Percentiles rank a stretch among this genome's conserved stretches.
Conservation (phyloP, 1,140 invertebrate genomes). For the Lethocerus indicus region DNA sequence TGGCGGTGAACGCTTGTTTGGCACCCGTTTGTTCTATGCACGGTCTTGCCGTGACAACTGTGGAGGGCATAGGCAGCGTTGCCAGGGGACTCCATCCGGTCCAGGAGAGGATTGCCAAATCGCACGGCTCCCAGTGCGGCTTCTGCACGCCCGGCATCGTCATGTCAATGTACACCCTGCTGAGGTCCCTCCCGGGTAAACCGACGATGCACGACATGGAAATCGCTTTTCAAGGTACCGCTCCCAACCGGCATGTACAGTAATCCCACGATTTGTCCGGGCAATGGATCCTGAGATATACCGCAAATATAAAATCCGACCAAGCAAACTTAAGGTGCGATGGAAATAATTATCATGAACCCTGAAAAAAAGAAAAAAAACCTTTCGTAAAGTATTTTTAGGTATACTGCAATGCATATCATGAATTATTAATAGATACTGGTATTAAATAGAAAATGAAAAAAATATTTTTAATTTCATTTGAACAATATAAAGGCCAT, state of each 20-base stretch:
- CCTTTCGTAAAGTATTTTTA: no score
- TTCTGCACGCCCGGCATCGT: slow-evolving; percentile 86
- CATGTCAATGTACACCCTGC: slow-evolving; percentile 83
- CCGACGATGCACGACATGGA: slow-evolving; percentile 58
- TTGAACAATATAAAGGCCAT: no score
- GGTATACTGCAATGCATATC: no score
- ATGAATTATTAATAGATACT: no score
- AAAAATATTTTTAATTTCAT: no score
- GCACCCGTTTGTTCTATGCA: slow-evolving; percentile 69
- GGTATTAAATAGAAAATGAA: no score
- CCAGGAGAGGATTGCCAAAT: slow-evolving; percentile 70
- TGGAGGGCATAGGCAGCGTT: slow-evolving; percentile 70
- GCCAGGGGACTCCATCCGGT: slow-evolving; percentile 57
- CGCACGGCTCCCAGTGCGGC: slow-evolving; percentile 80
- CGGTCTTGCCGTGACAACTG: slow-evolving; percentile 70
- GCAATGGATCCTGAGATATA: no score
- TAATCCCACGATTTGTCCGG: no score
- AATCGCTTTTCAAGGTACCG: slow-evolving; percentile 54
- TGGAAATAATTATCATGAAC: no score
- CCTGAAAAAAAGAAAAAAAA: no score
- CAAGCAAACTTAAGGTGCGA: no score
- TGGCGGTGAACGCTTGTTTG: slow-evolving; percentile 77
- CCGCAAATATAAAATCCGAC: no score
- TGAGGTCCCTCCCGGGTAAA: slow-evolving; percentile 40
- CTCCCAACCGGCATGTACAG: neutral